phyloP scores from a whole-genome alignment of 2,888 invertebrate genomes.

The Synergus japonicus region DNA sequence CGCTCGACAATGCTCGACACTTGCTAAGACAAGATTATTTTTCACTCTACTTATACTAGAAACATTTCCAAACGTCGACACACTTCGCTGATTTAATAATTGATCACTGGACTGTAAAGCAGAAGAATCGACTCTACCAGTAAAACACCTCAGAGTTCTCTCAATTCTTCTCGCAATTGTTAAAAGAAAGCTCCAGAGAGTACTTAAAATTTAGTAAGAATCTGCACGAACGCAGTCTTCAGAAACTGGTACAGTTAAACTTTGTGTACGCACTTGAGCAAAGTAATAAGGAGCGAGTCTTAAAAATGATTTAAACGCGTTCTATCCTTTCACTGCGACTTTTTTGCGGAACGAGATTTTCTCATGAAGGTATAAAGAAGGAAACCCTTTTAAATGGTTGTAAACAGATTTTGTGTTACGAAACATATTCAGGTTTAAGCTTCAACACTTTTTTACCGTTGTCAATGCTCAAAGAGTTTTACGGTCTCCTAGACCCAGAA shows the following conservation, averaged over 20 bases:
- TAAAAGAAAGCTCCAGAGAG: not conserved
- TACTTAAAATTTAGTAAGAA: not conserved
- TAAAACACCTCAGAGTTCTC: not conserved
- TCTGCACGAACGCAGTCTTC: not conserved
- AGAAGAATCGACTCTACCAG: not conserved
- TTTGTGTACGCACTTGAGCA: constrained; percentile 10
- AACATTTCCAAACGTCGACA: constrained; percentile 33
- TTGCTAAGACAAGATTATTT: constrained; percentile 7
- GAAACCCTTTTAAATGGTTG: constrained; percentile 26
- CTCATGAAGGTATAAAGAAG: constrained; percentile 12
- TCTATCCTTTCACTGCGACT: constrained; percentile 29
- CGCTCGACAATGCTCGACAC: not conserved
- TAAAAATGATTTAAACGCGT: constrained; percentile 28
- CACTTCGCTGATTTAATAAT: constrained; percentile 33
- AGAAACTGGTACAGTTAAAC: constrained; percentile 2
- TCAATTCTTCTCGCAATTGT: constrained; percentile 7
- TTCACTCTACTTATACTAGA: constrained; percentile 1
- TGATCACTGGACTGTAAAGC: not conserved
- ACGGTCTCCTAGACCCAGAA: constrained; percentile 25
- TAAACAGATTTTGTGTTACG: constrained; percentile 32
- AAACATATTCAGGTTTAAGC: constrained; percentile 6
- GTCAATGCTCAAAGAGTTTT: constrained; percentile 10
- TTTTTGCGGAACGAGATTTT: constrained; percentile 27
- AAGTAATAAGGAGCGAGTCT: constrained; percentile 27
- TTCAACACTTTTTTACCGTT: constrained; percentile 1